Evolutionary conservation across 1,140 invertebrate species (phyloP).

Genomic region (Hycleus phaleratus): DNA sequence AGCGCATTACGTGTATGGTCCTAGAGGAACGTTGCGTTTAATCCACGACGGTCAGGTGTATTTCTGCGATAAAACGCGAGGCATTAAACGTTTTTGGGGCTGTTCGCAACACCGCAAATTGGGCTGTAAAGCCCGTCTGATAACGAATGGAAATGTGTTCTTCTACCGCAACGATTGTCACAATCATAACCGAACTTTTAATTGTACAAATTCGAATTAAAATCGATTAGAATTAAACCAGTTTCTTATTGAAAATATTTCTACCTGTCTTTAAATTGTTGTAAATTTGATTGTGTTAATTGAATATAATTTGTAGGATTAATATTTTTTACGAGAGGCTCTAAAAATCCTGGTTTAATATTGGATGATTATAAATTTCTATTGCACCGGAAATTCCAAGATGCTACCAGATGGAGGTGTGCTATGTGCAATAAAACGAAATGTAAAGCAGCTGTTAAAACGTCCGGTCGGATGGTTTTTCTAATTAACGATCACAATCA

Average conservation of each 20-base stretch:
- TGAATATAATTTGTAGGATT: slow-evolving; percentile 19
- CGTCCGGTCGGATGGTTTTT: slow-evolving; percentile 21
- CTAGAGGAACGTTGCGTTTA: background rate
- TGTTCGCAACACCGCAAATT: background rate
- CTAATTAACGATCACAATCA: slow-evolving; percentile 26
- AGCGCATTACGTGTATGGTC: background rate
- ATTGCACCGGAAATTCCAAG: slow-evolving; percentile 5
- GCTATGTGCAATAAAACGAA: slow-evolving; percentile 29
- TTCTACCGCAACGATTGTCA: background rate
- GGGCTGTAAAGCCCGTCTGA: background rate
- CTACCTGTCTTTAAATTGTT: slow-evolving; percentile 11
- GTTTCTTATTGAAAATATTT: no score
- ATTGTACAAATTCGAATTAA: no score
- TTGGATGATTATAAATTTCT: slow-evolving; percentile 21
- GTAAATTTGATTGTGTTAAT: slow-evolving; percentile 8
- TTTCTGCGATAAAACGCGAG: background rate
- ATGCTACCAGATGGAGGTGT: slow-evolving; percentile 17
- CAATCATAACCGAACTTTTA: background rate
- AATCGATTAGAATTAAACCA: no score
- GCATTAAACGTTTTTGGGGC: background rate
- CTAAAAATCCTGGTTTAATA: slow-evolving; percentile 28
- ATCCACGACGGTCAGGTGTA: background rate
- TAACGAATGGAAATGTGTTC: background rate
- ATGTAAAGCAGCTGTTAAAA: slow-evolving; percentile 26
- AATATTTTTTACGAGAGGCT: slow-evolving; percentile 26